These are phyloP conservation scores for Malacoraja senta DNA, from an alignment of 2,797 vertebrate species.

Conservation along the genomic window DNA sequence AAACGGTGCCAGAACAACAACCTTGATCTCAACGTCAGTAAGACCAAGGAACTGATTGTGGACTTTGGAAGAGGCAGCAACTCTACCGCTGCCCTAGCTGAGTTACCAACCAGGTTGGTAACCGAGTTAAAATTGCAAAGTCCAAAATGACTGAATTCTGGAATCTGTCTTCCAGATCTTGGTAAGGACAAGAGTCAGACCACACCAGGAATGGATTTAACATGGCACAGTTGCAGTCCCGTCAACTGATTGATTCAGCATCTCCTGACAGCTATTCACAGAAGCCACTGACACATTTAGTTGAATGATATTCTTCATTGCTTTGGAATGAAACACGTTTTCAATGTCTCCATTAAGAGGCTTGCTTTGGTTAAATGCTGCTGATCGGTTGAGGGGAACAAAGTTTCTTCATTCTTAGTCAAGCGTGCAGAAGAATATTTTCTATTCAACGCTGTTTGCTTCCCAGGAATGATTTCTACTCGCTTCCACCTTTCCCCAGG, in stretches of 20 bases:
- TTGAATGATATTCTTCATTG: not conserved
- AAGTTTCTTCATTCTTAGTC: not conserved
- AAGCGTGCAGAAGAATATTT: not conserved
- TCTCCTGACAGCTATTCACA: not conserved
- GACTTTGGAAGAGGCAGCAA: no score
- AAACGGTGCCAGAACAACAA: no score
- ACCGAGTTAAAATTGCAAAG: not conserved
- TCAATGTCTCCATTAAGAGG: not conserved
- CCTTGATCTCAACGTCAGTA: no score
- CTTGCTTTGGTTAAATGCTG: slow-evolving; percentile 3
- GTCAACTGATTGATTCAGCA: not conserved
- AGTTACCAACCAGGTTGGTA: no score
- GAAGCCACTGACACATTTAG: not conserved
- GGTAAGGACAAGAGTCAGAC: not conserved
- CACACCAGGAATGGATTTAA: not conserved
- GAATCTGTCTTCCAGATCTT: not conserved
- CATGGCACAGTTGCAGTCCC: no score
- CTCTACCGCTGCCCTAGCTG: no score
- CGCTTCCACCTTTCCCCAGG: not conserved
- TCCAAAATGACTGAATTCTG: not conserved
- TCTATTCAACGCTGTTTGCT: not conserved
- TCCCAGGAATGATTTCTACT: not conserved
- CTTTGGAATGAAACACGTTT: not conserved
- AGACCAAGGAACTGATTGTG: no score
- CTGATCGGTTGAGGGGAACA: not conserved